A percentile compares a stretch with the other conserved stretches of the same genome.
Evolutionary conservation across 2,888 invertebrate genomes (phyloP).

Genomic region (Tridacna crocea): DNA sequence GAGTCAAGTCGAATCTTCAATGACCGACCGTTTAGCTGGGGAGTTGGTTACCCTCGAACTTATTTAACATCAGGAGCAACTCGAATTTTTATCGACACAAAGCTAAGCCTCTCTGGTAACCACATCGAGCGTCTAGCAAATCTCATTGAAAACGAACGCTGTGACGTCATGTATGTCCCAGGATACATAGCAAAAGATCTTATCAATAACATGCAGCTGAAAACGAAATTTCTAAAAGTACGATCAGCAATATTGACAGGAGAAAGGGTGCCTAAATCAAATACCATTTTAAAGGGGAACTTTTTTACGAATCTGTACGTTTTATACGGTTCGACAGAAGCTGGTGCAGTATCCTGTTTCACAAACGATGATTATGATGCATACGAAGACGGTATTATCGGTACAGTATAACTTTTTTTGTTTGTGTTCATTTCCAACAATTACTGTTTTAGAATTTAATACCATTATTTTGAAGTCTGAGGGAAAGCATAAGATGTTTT

Average conservation of each 20-base stretch:
- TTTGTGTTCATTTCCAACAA: background rate
- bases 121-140: constrained; percentile 34
- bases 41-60: constrained; percentile 46
- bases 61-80: constrained; percentile 48
- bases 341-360: constrained; percentile 26
- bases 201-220: constrained; percentile 12
- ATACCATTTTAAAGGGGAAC: constrained; percentile 10
- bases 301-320: constrained; percentile 21
- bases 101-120: constrained; percentile 39
- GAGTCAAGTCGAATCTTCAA: constrained; percentile 30
- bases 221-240: constrained; percentile 35
- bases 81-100: constrained; percentile 45
- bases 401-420: constrained; percentile 10
- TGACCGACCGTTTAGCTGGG: constrained; percentile 55
- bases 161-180: constrained; percentile 48
- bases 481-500: no score
- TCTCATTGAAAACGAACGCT: constrained; percentile 46
- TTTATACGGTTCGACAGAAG: constrained; percentile 51
- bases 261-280: constrained; percentile 33
- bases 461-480: background rate
- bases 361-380: constrained; percentile 6
- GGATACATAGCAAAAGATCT: constrained; percentile 48
- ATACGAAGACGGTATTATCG: constrained; percentile 52
- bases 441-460: background rate
- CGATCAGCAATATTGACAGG: constrained; percentile 34